Evolutionary conservation across 2,113 vertebrate genomes (phyloP).

Genomic region (Haliaeetus leucogaster): DNA sequence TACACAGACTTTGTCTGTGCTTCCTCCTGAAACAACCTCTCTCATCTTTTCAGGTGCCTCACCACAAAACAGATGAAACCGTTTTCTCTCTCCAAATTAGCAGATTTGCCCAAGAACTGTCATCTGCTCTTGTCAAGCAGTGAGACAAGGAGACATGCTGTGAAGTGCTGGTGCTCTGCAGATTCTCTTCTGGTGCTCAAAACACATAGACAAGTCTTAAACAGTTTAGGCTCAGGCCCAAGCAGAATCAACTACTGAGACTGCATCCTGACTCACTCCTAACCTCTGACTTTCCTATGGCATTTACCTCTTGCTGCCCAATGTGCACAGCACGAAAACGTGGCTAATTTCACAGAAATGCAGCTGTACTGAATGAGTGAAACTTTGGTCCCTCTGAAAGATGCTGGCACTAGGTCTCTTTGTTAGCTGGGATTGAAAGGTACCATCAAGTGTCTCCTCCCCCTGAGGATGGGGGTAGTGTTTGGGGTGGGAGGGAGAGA

Average conservation of each 20-base stretch:
- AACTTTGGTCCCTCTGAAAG: not conserved
- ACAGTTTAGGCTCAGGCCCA: not conserved
- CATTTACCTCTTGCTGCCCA: not conserved
- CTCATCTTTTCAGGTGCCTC: slow-evolving; percentile 50
- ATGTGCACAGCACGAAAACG: not conserved
- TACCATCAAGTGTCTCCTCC: not conserved
- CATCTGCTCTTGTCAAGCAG: not conserved
- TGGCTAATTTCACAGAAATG: not conserved
- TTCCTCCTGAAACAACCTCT: not conserved
- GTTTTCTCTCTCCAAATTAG: slow-evolving; percentile 3
- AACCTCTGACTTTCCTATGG: not conserved
- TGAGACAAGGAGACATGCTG: not conserved
- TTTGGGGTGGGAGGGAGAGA: not conserved
- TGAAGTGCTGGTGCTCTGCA: not conserved
- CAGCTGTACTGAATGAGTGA: not conserved
- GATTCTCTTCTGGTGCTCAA: not conserved
- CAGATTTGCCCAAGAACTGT: slow-evolving; percentile 18
- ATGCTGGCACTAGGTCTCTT: not conserved
- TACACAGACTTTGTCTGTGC: slow-evolving; percentile 32
- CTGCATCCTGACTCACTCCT: not conserved
- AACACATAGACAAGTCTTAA: not conserved
- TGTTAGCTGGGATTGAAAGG: not conserved
- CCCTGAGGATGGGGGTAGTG: not conserved
- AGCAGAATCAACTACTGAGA: not conserved
- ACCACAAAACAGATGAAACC: not conserved